Base-by-base conservation (phyloP, 2,888 invertebrate genomes). In the Sturmia bella region DNA sequence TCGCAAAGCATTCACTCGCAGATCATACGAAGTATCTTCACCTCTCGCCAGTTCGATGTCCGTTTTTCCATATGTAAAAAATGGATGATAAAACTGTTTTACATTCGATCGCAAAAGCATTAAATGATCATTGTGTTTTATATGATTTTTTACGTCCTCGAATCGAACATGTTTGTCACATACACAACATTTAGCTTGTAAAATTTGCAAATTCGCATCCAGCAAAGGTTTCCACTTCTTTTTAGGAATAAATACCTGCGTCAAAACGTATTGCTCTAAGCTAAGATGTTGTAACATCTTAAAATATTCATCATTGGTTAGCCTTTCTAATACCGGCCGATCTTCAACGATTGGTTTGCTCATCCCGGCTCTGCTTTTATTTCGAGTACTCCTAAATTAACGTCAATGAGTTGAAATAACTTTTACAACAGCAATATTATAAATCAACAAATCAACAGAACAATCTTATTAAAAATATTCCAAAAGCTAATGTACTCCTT, bases 71-170 rank as follows among this genome's bases (percentile, higher is more conserved):
- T 75, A 75, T 12, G 85, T 85, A 52, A 84, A 85, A 77, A 82
- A 76, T 21, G 85, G 85, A 63, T 85, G 85, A 63, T 79, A 85
- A 68, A 84, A 84, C 17, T 84, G 81, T 39, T 84, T 70, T 7
- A 83, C 83, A 39, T 57, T 56, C 15, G 54, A 39, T 5, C 69
- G 68, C 13, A 83, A 50, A 5, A 68, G 41, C 19, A 32, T 43
- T 21, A 41, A 21, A 41, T 85, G 85, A 32, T 19, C 59, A 41
- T 37, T 24, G 21, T 19, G 43, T 64, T 45, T 68, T 48, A 85
- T 57, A 54, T 85, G 85, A 11, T 19, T 52, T 45, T 61, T 41
- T 37, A 84, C 66, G 12, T 54, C 48, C 7, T 75, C 39, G 21
- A 80, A 59, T 17, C 48, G 45, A 4, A 85, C n/a, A 4, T 52